Evolutionary conservation across 2,888 invertebrate genomes (phyloP), one percentile per base, ranked within the genome.

Genomic region (Aleiodes testaceus): DNA sequence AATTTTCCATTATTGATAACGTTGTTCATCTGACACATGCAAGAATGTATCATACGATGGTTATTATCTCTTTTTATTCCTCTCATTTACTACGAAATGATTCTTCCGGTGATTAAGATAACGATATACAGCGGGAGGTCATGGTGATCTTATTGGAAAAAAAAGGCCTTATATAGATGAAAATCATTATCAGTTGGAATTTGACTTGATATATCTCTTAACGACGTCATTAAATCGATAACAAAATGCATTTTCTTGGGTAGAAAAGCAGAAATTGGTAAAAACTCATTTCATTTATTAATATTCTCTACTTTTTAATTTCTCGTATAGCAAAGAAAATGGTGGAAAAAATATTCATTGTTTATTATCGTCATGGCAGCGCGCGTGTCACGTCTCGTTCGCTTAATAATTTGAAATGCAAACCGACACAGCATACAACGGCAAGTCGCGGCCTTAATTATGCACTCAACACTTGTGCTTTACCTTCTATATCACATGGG

Each of bases 401-500:
- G 66, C 45, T 65, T 64, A 44, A 68, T 76, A 78, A 83, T 83
- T 83, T 81, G 81, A 82, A 82, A 81, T 82, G 79, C 82, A 82
- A 83, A 81, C 77, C 72, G 72, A 73, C 69, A 73, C 36, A 66
- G 55, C 66, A 65, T 74, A 30, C 59, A 59, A 59, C 47, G 66
- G 36, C 65, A 63, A 55, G 63, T 50, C 67, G 50, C 30, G 47
- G 79, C 79, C 80, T 82, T 82, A 83, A 84, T 84, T 82, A 83
- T 83, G 79, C 79, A 80, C 80, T 80, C 77, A 76, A 75, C 74
- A 70, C 75, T 72, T 73, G 55, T 71, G 73, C 74, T 75, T 74
- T 77, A 77, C 75, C 59, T 59, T 59, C 7, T 59, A 42, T 18
- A 59, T 59, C 59, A 14, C 42, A 59, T 59, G 59, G 59, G 59